Evolutionary conservation across 2,888 invertebrate genomes (phyloP).

Genomic region (Parelbella ahira): DNA sequence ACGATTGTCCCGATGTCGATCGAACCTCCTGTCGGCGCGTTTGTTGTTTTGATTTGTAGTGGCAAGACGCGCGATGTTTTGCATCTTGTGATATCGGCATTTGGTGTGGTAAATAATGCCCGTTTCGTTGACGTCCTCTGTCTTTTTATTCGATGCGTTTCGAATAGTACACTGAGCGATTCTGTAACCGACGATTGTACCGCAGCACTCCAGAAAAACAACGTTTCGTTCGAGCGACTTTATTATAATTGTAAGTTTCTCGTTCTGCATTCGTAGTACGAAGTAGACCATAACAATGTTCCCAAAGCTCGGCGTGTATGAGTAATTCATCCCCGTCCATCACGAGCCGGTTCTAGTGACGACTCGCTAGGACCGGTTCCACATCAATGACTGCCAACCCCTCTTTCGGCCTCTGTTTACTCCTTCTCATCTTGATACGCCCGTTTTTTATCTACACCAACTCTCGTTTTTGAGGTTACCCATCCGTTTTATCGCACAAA

Average conservation of each 20-base stretch:
- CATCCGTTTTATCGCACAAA: constrained; percentile 33
- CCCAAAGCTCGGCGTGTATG: constrained; percentile 49
- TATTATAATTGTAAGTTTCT: constrained; percentile 30
- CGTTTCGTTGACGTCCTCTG: constrained; percentile 2
- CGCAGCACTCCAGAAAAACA: constrained; percentile 28
- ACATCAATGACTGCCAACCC: constrained; percentile 75
- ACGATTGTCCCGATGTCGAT: constrained; percentile 61
- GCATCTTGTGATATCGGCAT: constrained; percentile 48
- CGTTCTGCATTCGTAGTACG: constrained; percentile 30
- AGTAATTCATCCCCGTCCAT: constrained; percentile 72
- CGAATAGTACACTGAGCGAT: no score
- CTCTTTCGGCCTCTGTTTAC: constrained; percentile 51
- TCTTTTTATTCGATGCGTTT: no score
- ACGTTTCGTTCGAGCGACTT: constrained; percentile 26
- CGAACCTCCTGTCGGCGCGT: constrained; percentile 71
- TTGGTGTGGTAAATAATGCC: constrained; percentile 29
- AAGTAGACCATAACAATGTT: constrained; percentile 40
- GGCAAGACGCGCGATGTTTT: constrained; percentile 53
- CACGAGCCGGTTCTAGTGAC: constrained; percentile 62
- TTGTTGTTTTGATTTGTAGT: constrained; percentile 72
- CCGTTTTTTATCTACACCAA: constrained; percentile 52
- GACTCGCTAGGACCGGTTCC: constrained; percentile 64
- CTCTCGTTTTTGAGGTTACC: constrained; percentile 62
- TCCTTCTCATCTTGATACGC: constrained; percentile 51
- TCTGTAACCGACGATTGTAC: neutral